Evolutionary conservation across 1,140 invertebrate species (phyloP).

Genomic region (Pseudomyrmex pallidus): DNA sequence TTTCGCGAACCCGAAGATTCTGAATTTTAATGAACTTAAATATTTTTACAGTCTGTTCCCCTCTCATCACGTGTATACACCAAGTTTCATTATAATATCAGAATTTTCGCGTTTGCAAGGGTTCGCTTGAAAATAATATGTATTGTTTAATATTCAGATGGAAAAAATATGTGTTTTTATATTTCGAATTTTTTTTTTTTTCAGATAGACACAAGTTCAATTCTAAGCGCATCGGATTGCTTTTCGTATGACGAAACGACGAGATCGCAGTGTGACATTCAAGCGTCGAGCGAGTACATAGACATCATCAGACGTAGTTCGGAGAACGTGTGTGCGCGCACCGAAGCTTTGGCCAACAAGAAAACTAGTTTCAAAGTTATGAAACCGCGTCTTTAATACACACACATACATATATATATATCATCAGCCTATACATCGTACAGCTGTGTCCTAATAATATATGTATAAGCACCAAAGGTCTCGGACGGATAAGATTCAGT

Average conservation of each 20-base stretch:
- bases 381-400: conserved; percentile 81
- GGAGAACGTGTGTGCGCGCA: conserved; percentile 84
- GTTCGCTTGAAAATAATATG: too few relatives aligned
- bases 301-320: conserved; percentile 83
- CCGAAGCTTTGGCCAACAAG: conserved; percentile 84
- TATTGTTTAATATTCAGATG: too few relatives aligned
- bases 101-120: too few relatives aligned
- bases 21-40: too few relatives aligned
- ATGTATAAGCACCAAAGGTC: conserved; percentile 37
- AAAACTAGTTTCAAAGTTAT: conserved; percentile 85
- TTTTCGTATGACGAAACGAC: conserved; percentile 60
- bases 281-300: conserved; percentile 81
- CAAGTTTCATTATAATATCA: too few relatives aligned
- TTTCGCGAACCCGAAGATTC: too few relatives aligned
- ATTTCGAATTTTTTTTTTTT: conserved; percentile 24
- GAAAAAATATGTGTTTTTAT: neutral
- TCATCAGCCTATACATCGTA: conserved; percentile 42
- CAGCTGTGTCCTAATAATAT: conserved; percentile 24
- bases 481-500: neutral
- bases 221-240: conserved; percentile 49
- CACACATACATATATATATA: too few relatives aligned
- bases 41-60: too few relatives aligned
- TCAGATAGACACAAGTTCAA: conserved; percentile 51
- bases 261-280: conserved; percentile 76
- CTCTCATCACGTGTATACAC: too few relatives aligned